These are phyloP conservation scores for Sinella curviseta DNA, from an alignment of 1,140 invertebrate genomes.

Conservation along the genomic window DNA sequence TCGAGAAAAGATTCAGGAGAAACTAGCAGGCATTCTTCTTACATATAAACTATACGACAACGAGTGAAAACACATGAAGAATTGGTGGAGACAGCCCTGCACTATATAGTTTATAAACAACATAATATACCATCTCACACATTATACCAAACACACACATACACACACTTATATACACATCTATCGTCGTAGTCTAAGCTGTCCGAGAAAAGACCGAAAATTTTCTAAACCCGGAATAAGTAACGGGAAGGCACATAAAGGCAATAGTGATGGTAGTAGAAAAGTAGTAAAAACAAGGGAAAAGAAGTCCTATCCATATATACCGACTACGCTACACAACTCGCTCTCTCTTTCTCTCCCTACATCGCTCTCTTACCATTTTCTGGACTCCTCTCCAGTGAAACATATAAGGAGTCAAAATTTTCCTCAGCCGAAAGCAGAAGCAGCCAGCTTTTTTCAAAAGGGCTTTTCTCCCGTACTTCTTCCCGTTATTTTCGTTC, in stretches of 20 bases:
- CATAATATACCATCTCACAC: too few relatives aligned
- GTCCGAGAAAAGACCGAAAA: constrained; percentile 21
- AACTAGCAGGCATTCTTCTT: constrained; percentile 1
- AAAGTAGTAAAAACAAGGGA: neutral
- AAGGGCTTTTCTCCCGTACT: neutral
- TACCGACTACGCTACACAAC: neutral
- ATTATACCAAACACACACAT: neutral
- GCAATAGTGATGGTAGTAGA: neutral
- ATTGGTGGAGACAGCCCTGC: constrained; percentile 7
- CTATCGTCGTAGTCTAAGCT: too few relatives aligned
- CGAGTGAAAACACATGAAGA: constrained; percentile 6
- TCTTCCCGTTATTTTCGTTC: neutral
- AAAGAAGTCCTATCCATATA: neutral
- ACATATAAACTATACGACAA: neutral
- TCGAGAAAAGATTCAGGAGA: constrained; percentile 30
- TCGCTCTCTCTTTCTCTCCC: neutral
- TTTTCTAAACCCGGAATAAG: constrained; percentile 17
- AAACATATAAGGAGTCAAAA: constrained; percentile 13
- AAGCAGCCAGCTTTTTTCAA: constrained; percentile 6
- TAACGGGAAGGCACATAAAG: constrained; percentile 19
- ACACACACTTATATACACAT: constrained; percentile 9
- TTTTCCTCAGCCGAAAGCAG: neutral
- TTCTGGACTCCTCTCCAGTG: neutral
- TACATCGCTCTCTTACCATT: constrained; percentile 5
- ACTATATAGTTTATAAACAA: neutral